phyloP scores from a whole-genome alignment of 1,140 invertebrate genomes.

The Brachionus rotundiformis region DNA sequence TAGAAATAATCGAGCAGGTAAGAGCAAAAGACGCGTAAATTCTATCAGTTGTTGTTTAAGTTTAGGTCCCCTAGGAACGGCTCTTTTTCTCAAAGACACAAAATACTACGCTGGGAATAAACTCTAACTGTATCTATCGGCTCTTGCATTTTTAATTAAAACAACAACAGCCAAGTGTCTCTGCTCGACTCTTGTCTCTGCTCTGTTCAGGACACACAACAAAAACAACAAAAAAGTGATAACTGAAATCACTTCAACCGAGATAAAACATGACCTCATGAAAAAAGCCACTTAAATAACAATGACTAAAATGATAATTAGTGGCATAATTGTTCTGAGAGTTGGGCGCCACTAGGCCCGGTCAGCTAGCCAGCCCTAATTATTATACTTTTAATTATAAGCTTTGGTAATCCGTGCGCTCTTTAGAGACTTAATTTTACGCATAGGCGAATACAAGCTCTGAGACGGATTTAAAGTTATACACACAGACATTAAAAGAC shows the following conservation, averaged over 20 bases:
- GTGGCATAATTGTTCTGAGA: neutral
- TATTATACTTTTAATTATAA: constrained; percentile 44
- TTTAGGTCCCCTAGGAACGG: neutral
- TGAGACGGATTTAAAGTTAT: neutral
- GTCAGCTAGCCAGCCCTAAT: neutral
- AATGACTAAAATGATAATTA: constrained; percentile 8
- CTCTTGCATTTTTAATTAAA: neutral
- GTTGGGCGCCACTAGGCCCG: neutral
- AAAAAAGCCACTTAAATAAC: neutral
- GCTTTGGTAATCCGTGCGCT: constrained; percentile 36
- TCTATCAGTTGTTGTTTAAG: neutral
- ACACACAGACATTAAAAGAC: constrained; percentile 21
- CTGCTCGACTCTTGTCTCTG: neutral
- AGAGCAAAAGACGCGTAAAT: neutral
- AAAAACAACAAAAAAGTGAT: too few species aligned
- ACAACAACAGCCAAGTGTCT: constrained; percentile 31
- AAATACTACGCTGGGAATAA: neutral
- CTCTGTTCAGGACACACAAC: too few species aligned
- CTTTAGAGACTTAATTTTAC: constrained; percentile 42
- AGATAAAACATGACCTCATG: too few species aligned
- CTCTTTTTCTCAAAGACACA: neutral
- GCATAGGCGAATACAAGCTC: constrained; percentile 12
- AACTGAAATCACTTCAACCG: too few species aligned
- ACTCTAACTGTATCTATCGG: neutral
- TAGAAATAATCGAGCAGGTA: constrained; percentile 7